Evolutionary conservation across 2,113 vertebrate species (phyloP).

Genomic region (Spermophilus dauricus): DNA sequence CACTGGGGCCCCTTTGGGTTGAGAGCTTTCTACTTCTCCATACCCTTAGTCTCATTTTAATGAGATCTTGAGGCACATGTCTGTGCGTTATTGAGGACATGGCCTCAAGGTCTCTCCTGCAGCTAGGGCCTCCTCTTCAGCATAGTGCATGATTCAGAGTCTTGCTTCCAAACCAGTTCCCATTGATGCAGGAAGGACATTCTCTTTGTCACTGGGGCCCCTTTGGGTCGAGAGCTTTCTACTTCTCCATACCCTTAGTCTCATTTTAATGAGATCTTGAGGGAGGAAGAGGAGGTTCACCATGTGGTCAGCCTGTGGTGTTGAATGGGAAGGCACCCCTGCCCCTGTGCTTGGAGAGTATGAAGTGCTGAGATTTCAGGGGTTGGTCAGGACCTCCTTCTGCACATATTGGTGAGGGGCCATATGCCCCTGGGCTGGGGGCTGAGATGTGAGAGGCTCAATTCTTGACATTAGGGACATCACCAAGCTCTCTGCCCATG

Average conservation of each 20-base stretch:
- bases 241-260: background rate
- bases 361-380: background rate
- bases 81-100: fast-evolving
- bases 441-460: background rate
- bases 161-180: background rate
- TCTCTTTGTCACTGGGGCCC: background rate
- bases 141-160: background rate
- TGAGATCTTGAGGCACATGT: background rate
- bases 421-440: too few relatives aligned
- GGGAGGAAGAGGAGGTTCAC: background rate
- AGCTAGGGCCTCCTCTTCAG: too few relatives aligned
- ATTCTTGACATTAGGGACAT: background rate
- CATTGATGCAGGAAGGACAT: background rate
- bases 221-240: background rate
- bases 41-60: too few relatives aligned
- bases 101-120: background rate
- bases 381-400: background rate
- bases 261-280: background rate
- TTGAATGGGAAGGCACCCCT: background rate
- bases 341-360: too few relatives aligned
- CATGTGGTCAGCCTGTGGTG: background rate
- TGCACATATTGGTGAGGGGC: background rate
- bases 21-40: background rate
- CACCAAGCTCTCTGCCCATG: background rate
- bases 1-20: too few relatives aligned